Evolutionary conservation across 2,888 invertebrate species (phyloP), one percentile per base, ranked within the genome.

Genomic region (Nudaria mundana): DNA sequence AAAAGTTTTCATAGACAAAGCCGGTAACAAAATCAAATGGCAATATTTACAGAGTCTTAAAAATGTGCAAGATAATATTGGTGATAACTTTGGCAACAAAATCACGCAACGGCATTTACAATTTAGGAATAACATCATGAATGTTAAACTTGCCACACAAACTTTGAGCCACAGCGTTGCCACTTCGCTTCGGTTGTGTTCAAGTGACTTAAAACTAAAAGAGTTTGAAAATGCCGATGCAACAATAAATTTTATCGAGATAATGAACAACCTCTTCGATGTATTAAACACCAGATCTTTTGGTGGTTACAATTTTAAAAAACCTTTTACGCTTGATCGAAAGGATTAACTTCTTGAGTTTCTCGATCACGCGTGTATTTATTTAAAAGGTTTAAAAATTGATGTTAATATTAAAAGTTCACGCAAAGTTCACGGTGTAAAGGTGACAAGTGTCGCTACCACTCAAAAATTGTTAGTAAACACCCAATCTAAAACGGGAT

Each of bases 151-250:
- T 10, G 48, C 51, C 3, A 42, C 49, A 7, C 51, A 59, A 42
- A n/a, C 53, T n/a, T 31, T 55, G 5, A 53, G 52, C 32, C 42
- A 28, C 13, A 52, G 45, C 15, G 48, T 55, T 25, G 52, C 58
- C 4, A 40, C 41, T 14, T 36, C 45, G 7, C 29, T 55, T 7
- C 4, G 24, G n/a, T 36, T 51, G 16, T 54, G 57, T 30, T 24
- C 24, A 25, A 32, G 43, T 18, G 22, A 50, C 5, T 25, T 52
- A 25, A 35, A 35, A 12, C 41, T 44, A 25, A 25, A 31, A 28
- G 26, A 30, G 23, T 48, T 55, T 30, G 12, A 23, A 13, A 13
- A 49, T 22, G 34, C 38, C n/a, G 37, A 39, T 12, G 39, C 30
- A 13, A 55, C 46, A 15, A 39, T 44, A 7, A 28, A 37, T 8